Conservation (phyloP, 2,797 vertebrate genomes). For the Ceryle rudis region DNA sequence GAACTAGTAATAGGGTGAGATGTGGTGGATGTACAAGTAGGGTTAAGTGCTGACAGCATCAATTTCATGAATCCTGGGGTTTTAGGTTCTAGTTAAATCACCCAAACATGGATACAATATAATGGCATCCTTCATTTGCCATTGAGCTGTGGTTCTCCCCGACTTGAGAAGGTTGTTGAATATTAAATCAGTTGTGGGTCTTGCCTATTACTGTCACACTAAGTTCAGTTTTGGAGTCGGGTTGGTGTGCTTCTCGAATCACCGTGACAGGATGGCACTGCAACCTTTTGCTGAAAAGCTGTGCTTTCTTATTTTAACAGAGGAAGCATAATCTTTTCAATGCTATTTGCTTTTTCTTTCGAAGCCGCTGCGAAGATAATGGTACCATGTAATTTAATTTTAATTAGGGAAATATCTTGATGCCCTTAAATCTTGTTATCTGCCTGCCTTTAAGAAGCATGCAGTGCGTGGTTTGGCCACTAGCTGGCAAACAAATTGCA, state of each 20-base stretch:
- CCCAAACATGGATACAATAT: background rate
- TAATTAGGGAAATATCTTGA: constrained; percentile 63
- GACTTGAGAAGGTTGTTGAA: background rate
- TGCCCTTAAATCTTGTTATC: constrained; percentile 73
- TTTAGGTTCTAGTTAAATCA: background rate
- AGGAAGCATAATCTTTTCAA: constrained; percentile 38
- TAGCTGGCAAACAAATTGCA: constrained; percentile 75
- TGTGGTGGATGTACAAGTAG: background rate
- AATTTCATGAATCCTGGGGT: background rate
- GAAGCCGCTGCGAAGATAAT: constrained; percentile 61
- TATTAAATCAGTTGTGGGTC: constrained; percentile 22
- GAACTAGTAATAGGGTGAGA: background rate
- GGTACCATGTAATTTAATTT: constrained; percentile 71
- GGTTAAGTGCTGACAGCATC: background rate
- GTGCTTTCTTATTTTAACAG: constrained; percentile 3
- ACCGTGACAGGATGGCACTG: background rate
- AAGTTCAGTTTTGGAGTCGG: constrained; percentile 15
- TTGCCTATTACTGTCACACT: constrained; percentile 13
- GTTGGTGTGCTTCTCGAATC: background rate
- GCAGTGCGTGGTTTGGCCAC: constrained; percentile 71
- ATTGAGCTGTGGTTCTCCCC: background rate
- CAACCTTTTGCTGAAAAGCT: constrained; percentile 32
- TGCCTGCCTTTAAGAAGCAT: constrained; percentile 17
- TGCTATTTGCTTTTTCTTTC: constrained; percentile 52
- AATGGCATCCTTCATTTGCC: background rate